These are phyloP conservation scores for Aphelinus certus DNA, from an alignment of 1,140 invertebrate genomes.

Conservation along the genomic window DNA sequence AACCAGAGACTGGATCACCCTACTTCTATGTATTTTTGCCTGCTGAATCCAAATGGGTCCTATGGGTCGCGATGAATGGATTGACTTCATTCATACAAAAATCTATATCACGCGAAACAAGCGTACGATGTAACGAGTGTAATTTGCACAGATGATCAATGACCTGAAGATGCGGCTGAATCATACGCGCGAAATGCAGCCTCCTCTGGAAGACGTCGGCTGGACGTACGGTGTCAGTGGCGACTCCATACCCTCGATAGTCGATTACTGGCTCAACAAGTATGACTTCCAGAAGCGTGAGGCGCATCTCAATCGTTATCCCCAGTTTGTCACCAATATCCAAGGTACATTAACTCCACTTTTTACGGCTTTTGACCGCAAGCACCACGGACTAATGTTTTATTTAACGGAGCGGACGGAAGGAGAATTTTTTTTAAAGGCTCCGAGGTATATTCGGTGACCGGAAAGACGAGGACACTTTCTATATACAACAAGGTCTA, in stretches of 20 bases:
- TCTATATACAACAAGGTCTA: too few species aligned
- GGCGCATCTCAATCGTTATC: slow-evolving; percentile 74
- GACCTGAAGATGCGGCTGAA: slow-evolving; percentile 58
- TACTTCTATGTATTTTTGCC: too few species aligned
- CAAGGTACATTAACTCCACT: slow-evolving; percentile 58
- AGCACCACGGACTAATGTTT: too few species aligned
- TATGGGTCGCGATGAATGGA: neutral
- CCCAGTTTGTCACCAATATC: slow-evolving; percentile 77
- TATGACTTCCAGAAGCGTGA: slow-evolving; percentile 78
- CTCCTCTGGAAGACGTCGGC: slow-evolving; percentile 67
- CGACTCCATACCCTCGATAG: slow-evolving; percentile 69
- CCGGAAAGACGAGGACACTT: too few species aligned
- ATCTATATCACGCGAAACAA: neutral
- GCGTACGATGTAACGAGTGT: neutral
- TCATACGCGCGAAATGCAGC: slow-evolving; percentile 60
- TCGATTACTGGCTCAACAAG: slow-evolving; percentile 77
- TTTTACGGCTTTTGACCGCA: too few species aligned
- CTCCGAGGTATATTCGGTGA: too few species aligned
- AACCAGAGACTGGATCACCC: too few species aligned
- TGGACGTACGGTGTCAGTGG: slow-evolving; percentile 79
- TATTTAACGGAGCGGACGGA: too few species aligned
- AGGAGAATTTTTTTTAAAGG: too few species aligned
- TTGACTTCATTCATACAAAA: neutral
- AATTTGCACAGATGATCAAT: slow-evolving; percentile 20
- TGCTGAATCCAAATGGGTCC: neutral